Conservation (phyloP, 1,140 invertebrate species). For the Anagrus nilaparvatae region DNA sequence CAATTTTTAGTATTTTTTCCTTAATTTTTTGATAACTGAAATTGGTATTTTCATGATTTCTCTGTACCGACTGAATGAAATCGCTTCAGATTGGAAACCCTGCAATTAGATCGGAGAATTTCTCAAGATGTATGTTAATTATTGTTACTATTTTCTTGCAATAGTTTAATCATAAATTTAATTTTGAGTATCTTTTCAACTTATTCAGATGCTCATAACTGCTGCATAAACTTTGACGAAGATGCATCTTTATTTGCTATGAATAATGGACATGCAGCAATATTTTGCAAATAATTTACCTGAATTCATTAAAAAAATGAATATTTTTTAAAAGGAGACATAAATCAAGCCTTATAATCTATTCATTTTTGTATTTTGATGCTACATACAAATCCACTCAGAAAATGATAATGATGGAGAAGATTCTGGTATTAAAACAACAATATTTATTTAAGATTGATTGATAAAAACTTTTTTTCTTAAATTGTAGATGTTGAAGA, state of each 20-base stretch:
- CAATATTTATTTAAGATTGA: background rate
- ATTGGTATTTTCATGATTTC: too few species aligned
- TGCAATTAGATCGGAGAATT: conserved; percentile 93
- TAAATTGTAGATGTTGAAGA: conserved; percentile 38
- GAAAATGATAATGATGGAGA: conserved; percentile 32
- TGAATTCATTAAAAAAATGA: conserved; percentile 71
- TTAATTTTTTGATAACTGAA: too few species aligned
- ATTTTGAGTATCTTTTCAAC: too few species aligned
- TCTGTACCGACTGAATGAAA: too few species aligned
- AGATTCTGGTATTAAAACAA: conserved; percentile 27
- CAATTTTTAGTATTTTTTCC: too few species aligned
- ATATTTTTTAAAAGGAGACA: conserved; percentile 65
- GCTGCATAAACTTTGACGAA: conserved; percentile 74
- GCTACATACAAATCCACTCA: conserved; percentile 58
- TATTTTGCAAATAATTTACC: conserved; percentile 85
- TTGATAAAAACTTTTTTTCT: too few species aligned
- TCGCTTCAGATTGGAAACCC: too few species aligned
- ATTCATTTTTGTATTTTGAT: conserved; percentile 88
- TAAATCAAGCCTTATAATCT: conserved; percentile 68
- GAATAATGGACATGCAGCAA: conserved; percentile 94
- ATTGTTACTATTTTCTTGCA: background rate
- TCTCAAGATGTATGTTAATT: conserved; percentile 77
- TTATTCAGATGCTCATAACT: conserved; percentile 88
- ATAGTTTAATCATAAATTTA: too few species aligned
- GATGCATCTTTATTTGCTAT: conserved; percentile 86